These are phyloP conservation scores for Aproaerema taeniolella DNA, from an alignment of 2,888 invertebrate genomes.

Conservation along the genomic window DNA sequence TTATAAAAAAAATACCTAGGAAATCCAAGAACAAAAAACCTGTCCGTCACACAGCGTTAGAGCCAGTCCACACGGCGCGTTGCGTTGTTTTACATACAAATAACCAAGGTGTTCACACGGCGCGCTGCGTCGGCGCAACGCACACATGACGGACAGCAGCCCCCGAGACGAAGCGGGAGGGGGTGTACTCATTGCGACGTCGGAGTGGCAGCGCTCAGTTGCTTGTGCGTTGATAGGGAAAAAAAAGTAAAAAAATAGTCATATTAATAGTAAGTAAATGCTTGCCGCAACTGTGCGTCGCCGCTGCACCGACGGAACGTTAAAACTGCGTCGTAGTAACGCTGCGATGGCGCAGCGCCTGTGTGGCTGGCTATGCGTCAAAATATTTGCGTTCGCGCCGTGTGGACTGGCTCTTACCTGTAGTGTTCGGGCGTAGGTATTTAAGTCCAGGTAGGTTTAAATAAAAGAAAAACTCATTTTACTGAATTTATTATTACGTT, in stretches of 20 bases:
- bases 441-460: no score
- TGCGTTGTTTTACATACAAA: slow-evolving; percentile 16
- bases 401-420: slow-evolving; percentile 1
- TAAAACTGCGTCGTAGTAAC: slow-evolving; percentile 17
- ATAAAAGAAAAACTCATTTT: no score
- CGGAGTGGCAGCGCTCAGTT: slow-evolving; percentile 4
- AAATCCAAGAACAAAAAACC: no score
- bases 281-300: slow-evolving; percentile 16
- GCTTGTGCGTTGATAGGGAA: background rate
- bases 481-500: no score
- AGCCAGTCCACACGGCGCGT: slow-evolving; percentile 10
- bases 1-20: no score
- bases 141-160: slow-evolving; percentile 15
- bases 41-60: background rate
- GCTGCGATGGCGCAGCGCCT: slow-evolving; percentile 19
- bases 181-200: slow-evolving; percentile 16
- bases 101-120: slow-evolving; percentile 17
- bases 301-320: slow-evolving; percentile 20
- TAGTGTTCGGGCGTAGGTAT: no score
- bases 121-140: slow-evolving; percentile 17
- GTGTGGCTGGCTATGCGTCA: slow-evolving; percentile 23
- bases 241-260: slow-evolving; percentile 8
- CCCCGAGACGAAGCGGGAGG: slow-evolving; percentile 18
- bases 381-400: slow-evolving; percentile 19
- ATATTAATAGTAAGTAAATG: slow-evolving; percentile 11